These are phyloP conservation scores for Sitta carolinensis DNA, from an alignment of 2,797 vertebrate genomes.

Conservation along the genomic window DNA sequence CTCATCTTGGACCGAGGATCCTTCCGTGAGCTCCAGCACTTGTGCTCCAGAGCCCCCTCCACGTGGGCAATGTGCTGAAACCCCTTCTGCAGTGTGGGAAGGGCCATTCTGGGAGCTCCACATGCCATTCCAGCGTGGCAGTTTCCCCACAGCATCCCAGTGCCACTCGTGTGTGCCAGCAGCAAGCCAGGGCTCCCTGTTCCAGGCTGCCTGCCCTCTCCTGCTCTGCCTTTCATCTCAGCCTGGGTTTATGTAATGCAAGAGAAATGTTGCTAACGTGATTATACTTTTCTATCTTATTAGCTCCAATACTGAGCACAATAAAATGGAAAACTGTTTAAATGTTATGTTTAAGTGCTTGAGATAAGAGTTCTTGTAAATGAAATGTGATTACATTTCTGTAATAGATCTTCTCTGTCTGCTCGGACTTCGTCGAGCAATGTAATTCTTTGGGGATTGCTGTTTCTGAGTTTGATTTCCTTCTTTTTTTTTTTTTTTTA, in stretches of 20 bases:
- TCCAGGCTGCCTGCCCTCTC: not conserved
- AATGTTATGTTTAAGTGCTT: conserved; percentile 67
- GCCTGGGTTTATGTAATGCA: conserved; percentile 51
- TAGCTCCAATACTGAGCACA: conserved; percentile 66
- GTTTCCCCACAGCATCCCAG: not conserved
- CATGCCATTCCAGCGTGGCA: not conserved
- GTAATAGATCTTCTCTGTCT: conserved; percentile 57
- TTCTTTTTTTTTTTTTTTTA: not conserved
- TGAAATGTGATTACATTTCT: conserved; percentile 70
- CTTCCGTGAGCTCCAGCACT: not conserved
- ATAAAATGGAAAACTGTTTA: conserved; percentile 68
- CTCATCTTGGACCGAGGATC: not conserved
- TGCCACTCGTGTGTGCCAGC: not conserved
- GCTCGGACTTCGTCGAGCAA: conserved; percentile 53
- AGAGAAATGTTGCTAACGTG: conserved; percentile 60
- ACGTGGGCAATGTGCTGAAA: rapidly evolving
- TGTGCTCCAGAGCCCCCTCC: not conserved
- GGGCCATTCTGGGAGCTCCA: not conserved
- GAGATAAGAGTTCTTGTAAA: conserved; percentile 71
- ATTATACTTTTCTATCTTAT: conserved; percentile 67
- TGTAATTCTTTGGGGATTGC: conserved; percentile 61
- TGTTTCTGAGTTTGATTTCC: not conserved
- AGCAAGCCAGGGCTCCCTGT: not conserved
- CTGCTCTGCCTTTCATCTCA: conserved; percentile 41
- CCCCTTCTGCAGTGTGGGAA: not conserved